Evolutionary conservation across 92 coral and sea anemone genomes (phyloP), one percentile per base, ranked within the genome.

Genomic region (Paragorgia papillata): DNA sequence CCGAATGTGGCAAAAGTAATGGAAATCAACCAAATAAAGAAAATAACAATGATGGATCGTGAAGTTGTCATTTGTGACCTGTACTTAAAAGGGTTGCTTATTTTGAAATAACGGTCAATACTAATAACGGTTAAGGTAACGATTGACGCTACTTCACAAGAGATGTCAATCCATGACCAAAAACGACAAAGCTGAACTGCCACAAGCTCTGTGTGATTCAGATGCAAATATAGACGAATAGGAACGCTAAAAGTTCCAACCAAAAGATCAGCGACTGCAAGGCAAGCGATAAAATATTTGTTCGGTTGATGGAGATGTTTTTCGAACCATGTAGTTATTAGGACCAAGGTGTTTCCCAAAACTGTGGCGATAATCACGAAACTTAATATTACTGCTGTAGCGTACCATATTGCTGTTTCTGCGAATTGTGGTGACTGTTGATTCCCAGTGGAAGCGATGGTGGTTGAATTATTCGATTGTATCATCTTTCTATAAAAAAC

Each of bases 251-350:
- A 21, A 28, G 89, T 40, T 20, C 95, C 97, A 64, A 91, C 92
- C 31, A 91, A 49, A 54, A 95, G 85, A 59, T 95, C 99, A 21
- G 99, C 97, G 27, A 88, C 69, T 10, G 97, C 96, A 18, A 95
- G 87, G 57, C 97, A 88, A 20, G 92, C 89, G 28, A 95, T 90
- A 62, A 91, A 95, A 83, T 88, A 95, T 82, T 95, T 95, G 17
- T 92, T 87, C 7, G 99, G 95, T 53, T 87, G 84, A 80, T 95
- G 99, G 9, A 95, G 95, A 60, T 88, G 91, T 66, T 87, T 89
- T 73, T 90, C 86, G 0, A 82, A 75, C 48, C 92, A 86, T 35
- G 92, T 91, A 62, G 89, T 86, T 41, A 57, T 82, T 43, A 96
- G 86, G 44, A 95, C 97, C 73, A 91, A 73, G 39, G 90, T 83